Evolutionary conservation across 1,140 invertebrate genomes (phyloP).

Genomic region (Brachionus calyciflorus): DNA sequence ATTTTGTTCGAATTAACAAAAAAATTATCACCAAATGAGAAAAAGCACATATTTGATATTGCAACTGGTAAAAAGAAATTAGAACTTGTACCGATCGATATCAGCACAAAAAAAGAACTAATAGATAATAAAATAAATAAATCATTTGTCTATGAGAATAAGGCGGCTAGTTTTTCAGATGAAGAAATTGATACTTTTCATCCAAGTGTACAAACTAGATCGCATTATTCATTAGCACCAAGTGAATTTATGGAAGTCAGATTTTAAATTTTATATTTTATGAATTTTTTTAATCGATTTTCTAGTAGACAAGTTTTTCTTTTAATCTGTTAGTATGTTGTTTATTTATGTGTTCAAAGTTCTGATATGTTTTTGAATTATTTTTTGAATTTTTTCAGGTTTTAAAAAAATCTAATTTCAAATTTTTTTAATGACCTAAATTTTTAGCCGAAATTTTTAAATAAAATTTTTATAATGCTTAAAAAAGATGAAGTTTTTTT

Average conservation of each 20-base stretch:
- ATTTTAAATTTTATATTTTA: background rate
- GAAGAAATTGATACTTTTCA: background rate
- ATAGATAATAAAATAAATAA: background rate
- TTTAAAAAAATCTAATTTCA: too few relatives aligned
- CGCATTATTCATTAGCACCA: background rate
- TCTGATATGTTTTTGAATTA: too few relatives aligned
- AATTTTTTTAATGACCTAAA: too few relatives aligned
- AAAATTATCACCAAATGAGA: constrained; percentile 33
- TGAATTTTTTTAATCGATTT: too few relatives aligned
- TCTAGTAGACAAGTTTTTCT: too few relatives aligned
- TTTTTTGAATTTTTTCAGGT: too few relatives aligned
- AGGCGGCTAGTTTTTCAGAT: background rate
- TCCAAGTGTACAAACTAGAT: constrained; percentile 7
- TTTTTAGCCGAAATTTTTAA: too few relatives aligned
- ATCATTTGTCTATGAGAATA: constrained; percentile 4
- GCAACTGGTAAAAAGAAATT: constrained; percentile 7
- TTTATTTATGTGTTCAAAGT: too few relatives aligned
- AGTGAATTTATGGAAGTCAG: background rate
- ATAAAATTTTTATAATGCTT: too few relatives aligned
- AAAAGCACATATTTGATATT: constrained; percentile 35
- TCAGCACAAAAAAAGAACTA: too few relatives aligned
- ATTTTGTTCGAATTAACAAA: constrained; percentile 38
- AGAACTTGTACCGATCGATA: background rate
- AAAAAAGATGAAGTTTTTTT: too few relatives aligned
- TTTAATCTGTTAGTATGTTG: too few relatives aligned